phyloP scores from a whole-genome alignment of 2,888 invertebrate genomes.

The Stegana nigrithorax region DNA sequence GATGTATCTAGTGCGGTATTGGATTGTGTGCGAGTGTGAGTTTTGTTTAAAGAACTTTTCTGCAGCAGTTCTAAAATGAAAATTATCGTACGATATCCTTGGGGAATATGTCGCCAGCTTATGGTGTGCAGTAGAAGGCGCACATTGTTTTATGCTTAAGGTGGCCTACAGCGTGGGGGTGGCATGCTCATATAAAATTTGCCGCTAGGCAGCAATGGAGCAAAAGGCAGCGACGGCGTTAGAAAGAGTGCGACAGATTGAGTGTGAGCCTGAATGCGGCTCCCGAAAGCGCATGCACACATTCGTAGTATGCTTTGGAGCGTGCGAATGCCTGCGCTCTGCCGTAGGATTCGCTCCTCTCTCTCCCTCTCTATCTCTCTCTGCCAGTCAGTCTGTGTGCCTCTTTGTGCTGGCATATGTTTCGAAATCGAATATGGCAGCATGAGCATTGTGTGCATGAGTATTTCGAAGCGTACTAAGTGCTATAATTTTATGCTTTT shows the following conservation, averaged over 20 bases:
- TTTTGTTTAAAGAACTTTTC: too few species aligned
- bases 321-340: slow-evolving; percentile 40
- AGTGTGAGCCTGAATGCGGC: neutral
- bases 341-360: neutral
- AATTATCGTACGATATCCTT: slow-evolving; percentile 62
- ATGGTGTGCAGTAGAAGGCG: slow-evolving; percentile 27
- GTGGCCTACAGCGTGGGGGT: slow-evolving; percentile 37
- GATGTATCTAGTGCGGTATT: neutral
- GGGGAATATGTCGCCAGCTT: slow-evolving; percentile 33
- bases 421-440: slow-evolving; percentile 43
- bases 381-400: neutral
- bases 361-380: neutral
- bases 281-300: neutral
- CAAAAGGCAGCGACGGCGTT: neutral
- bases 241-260: neutral
- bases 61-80: slow-evolving; percentile 55
- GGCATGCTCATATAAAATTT: slow-evolving; percentile 53
- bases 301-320: neutral
- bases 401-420: too few species aligned
- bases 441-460: too few species aligned
- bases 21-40: slow-evolving; percentile 1
- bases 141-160: neutral
- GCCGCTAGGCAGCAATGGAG: neutral
- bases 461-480: slow-evolving; percentile 15
- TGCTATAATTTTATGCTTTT: slow-evolving; percentile 18